phyloP scores from a whole-genome alignment of 2,888 invertebrate species.

The Merodon equestris region DNA sequence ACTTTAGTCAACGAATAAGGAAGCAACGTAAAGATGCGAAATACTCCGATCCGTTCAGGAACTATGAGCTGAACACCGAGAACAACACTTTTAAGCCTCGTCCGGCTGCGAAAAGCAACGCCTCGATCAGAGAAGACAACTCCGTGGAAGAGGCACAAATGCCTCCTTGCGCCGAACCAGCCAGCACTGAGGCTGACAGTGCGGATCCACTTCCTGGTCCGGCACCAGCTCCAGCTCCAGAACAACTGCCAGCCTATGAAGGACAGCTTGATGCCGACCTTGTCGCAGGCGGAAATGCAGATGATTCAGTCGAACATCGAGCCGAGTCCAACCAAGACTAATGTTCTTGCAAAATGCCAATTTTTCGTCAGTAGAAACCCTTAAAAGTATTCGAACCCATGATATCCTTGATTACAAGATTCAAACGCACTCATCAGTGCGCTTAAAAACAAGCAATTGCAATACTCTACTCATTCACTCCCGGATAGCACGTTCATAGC shows the following conservation, averaged over 20 bases:
- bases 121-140: constrained; percentile 40
- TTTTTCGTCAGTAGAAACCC: constrained; percentile 39
- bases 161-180: constrained; percentile 31
- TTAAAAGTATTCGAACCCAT: no score
- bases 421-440: background rate
- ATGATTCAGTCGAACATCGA: constrained; percentile 41
- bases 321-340: constrained; percentile 58
- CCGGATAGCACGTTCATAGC: no score
- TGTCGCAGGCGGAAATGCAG: constrained; percentile 19
- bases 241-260: constrained; percentile 21
- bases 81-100: constrained; percentile 77
- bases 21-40: constrained; percentile 70
- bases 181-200: constrained; percentile 45
- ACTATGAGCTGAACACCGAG: constrained; percentile 76
- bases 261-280: constrained; percentile 47
- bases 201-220: constrained; percentile 40
- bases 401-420: background rate
- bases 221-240: background rate
- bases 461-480: no score
- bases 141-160: constrained; percentile 36
- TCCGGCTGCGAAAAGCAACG: constrained; percentile 34
- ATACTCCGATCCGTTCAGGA: constrained; percentile 76
- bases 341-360: constrained; percentile 57
- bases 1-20: constrained; percentile 72
- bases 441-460: no score